These are phyloP conservation scores for Mythimna pallens DNA, from an alignment of 2,888 invertebrate genomes.

Conservation along the genomic window DNA sequence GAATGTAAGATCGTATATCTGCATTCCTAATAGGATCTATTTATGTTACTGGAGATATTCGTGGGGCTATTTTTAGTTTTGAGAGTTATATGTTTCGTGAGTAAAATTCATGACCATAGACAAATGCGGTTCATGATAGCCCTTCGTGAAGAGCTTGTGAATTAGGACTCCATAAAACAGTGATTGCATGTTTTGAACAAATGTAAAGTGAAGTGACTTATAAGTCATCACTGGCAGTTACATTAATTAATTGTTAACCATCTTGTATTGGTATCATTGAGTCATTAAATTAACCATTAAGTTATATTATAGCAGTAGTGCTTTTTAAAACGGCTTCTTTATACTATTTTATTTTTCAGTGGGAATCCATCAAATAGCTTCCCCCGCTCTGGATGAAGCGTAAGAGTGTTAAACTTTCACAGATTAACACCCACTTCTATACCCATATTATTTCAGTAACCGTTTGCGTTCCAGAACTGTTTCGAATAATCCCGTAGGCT, in stretches of 20 bases:
- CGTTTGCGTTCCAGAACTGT: too few species aligned
- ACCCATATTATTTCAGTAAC: too few species aligned
- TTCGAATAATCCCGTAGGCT: too few species aligned
- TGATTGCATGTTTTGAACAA: slow-evolving; percentile 8
- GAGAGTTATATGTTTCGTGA: slow-evolving; percentile 37
- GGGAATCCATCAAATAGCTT: too few species aligned
- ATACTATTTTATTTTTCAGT: too few species aligned
- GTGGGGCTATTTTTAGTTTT: slow-evolving; percentile 23
- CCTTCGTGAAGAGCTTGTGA: slow-evolving; percentile 9
- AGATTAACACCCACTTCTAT: too few species aligned
- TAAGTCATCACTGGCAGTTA: neutral
- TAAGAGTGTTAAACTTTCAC: too few species aligned
- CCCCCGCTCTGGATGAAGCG: too few species aligned
- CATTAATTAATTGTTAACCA: neutral
- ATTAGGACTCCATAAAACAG: neutral
- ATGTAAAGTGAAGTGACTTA: neutral
- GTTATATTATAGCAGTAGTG: too few species aligned
- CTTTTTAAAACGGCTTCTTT: too few species aligned
- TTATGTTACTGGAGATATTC: slow-evolving; percentile 21
- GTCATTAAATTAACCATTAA: too few species aligned
- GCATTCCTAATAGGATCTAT: slow-evolving; percentile 22
- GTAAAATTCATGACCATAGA: slow-evolving; percentile 27
- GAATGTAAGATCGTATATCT: slow-evolving; percentile 27
- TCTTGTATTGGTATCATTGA: neutral
- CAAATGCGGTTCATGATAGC: slow-evolving; percentile 34